Percentiles rank a stretch among this genome's conserved stretches.
These are phyloP conservation scores for Andricus curvator DNA, from an alignment of 2,888 invertebrate genomes.

Conservation along the genomic window DNA sequence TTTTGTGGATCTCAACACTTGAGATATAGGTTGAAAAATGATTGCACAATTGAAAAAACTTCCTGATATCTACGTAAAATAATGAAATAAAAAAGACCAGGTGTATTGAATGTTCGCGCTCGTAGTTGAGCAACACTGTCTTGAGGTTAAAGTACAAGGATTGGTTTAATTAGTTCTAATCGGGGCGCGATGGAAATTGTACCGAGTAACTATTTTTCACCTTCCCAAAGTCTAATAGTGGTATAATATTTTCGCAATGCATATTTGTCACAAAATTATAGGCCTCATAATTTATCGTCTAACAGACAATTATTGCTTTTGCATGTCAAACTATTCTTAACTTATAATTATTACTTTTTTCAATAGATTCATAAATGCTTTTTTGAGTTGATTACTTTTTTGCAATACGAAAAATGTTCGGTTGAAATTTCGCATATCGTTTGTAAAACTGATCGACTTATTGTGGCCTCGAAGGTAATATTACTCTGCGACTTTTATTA, in stretches of 20 bases:
- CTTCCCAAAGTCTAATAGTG: conserved; percentile 29
- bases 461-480: not conserved
- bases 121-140: conserved; percentile 55
- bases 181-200: conserved; percentile 40
- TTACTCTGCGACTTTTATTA: not conserved
- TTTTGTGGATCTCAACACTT: not conserved
- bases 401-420: not conserved
- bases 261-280: conserved; percentile 34
- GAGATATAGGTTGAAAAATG: not conserved
- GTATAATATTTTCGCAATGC: conserved; percentile 32
- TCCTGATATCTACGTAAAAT: not conserved
- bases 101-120: conserved; percentile 42
- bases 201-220: conserved; percentile 35
- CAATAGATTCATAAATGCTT: not conserved
- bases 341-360: not conserved
- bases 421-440: not conserved
- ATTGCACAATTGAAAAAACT: not conserved
- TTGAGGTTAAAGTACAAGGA: conserved; percentile 67
- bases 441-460: not conserved
- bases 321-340: not conserved
- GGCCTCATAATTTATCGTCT: conserved; percentile 8
- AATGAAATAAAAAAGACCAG: conserved; percentile 5
- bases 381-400: not conserved
- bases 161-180: conserved; percentile 63
- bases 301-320: conserved; percentile 3